Evolutionary conservation across 2,797 vertebrate species (phyloP).

Genomic region (Antrozous pallidus): DNA sequence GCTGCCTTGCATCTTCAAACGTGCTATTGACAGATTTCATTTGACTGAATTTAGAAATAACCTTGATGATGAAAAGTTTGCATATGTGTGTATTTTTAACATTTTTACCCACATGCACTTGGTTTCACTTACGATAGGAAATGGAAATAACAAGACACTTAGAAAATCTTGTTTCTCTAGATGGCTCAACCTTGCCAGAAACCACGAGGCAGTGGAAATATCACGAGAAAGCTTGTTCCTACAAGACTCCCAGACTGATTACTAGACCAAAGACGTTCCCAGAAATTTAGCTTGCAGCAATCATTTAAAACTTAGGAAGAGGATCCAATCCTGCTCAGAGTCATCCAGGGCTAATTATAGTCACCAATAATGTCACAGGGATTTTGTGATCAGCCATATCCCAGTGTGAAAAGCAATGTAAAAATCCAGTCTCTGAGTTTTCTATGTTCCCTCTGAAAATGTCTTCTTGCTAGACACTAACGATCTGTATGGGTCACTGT

Average conservation of each 20-base stretch:
- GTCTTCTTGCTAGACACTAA: background rate
- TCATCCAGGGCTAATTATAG: constrained; percentile 65
- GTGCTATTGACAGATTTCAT: background rate
- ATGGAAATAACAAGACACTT: constrained; percentile 70
- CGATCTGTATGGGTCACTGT: background rate
- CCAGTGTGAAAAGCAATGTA: constrained; percentile 11
- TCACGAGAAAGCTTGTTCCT: constrained; percentile 72
- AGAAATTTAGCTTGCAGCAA: constrained; percentile 67
- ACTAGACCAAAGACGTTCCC: constrained; percentile 62
- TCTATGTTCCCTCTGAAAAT: constrained; percentile 29
- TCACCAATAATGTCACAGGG: constrained; percentile 42
- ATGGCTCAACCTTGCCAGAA: constrained; percentile 64
- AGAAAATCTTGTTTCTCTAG: constrained; percentile 73
- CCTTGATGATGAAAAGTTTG: constrained; percentile 45
- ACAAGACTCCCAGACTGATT: constrained; percentile 64
- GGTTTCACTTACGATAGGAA: constrained; percentile 70
- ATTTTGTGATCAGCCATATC: constrained; percentile 58
- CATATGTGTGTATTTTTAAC: constrained; percentile 45
- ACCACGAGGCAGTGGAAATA: constrained; percentile 73
- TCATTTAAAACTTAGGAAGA: constrained; percentile 55
- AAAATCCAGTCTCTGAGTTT: constrained; percentile 33
- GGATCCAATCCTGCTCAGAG: constrained; percentile 53
- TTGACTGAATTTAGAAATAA: constrained; percentile 38
- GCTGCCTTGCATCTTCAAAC: background rate
- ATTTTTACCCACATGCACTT: background rate